phyloP scores from a whole-genome alignment of 2,888 invertebrate species.

The Acanthococcus lagerstroemiae region DNA sequence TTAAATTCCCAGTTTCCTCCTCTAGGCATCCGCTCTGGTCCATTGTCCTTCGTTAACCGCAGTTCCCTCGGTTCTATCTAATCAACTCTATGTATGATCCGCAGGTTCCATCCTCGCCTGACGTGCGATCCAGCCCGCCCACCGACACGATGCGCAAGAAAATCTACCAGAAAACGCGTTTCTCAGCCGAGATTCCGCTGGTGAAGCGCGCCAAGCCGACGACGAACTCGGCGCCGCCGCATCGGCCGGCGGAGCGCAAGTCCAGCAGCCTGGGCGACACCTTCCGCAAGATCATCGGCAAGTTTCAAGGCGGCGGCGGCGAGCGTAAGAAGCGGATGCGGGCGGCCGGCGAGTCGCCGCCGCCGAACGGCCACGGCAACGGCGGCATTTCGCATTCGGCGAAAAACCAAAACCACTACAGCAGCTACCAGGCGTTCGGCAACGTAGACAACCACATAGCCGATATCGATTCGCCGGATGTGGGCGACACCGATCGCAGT shows the following conservation, averaged over 20 bases:
- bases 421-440: slow-evolving; percentile 22
- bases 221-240: slow-evolving; percentile 5
- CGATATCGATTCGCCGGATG: slow-evolving; percentile 35
- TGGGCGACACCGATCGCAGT: slow-evolving; percentile 40
- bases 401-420: not conserved
- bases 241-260: too few relatives aligned
- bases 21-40: too few relatives aligned
- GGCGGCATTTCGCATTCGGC: not conserved
- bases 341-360: slow-evolving; percentile 3
- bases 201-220: slow-evolving; percentile 27
- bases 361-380: not conserved
- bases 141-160: slow-evolving; percentile 42
- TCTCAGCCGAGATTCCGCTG: slow-evolving; percentile 44
- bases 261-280: slow-evolving; percentile 59
- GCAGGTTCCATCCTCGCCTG: slow-evolving; percentile 28
- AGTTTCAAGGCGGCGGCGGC: slow-evolving; percentile 64
- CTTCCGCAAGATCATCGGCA: slow-evolving; percentile 72
- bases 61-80: too few relatives aligned
- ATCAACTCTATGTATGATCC: too few relatives aligned
- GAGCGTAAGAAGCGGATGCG: slow-evolving; percentile 47
- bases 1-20: too few relatives aligned
- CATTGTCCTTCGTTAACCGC: too few relatives aligned
- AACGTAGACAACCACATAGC: slow-evolving; percentile 22
- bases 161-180: slow-evolving; percentile 60
- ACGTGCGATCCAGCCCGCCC: slow-evolving; percentile 46